Evolutionary conservation across 1,140 invertebrate species (phyloP), one percentile per base, ranked within the genome.

Genomic region (Drosophila sechellia): DNA sequence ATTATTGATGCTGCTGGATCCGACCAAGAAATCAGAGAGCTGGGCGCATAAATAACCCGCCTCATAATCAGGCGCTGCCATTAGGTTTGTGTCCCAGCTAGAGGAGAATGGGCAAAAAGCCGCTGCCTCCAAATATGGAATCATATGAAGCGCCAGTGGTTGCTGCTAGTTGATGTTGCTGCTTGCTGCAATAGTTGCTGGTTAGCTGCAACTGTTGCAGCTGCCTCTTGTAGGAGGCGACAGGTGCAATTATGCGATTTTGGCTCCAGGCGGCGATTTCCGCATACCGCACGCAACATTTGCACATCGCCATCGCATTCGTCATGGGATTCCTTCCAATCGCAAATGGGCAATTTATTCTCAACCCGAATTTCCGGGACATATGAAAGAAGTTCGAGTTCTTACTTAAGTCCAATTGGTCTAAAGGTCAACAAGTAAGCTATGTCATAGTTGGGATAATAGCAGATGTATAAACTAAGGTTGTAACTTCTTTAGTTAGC

Each of bases 1-100:
- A 86, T 86, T 86, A 89, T 81, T 87, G 83, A 87, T 87, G 83
- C 79, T 69, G 55, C 64, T 59, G 55, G 53, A 68, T 76, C 72
- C 56, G 56, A 56, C 52, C 65, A 42, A 39, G 58, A 34, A 63
- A 54, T 71, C 69, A 66, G 42, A 58, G 57, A 58, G 56, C 56
- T 39, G 56, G 27, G 48, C 70, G 56, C 59, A 75, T 85, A 77
- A 85, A 85, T 85, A 81, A 84, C 76, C 70, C 53, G 60, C 63
- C 61, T 77, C 77, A 81, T 85, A 80, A 85, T 85, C 80, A 84
- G 81, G 58, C 63, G 39, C 60, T 56, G 39, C 74, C 46, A 68
- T 65, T 68, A 61, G 79, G 58, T 81, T 81, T 77, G 79, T 81
- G 79, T 81, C 79, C 65, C 63, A 60, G 55, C 74, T 69, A 69